phyloP scores from a whole-genome alignment of 2,797 vertebrate genomes.

The Eospalax fontanierii region DNA sequence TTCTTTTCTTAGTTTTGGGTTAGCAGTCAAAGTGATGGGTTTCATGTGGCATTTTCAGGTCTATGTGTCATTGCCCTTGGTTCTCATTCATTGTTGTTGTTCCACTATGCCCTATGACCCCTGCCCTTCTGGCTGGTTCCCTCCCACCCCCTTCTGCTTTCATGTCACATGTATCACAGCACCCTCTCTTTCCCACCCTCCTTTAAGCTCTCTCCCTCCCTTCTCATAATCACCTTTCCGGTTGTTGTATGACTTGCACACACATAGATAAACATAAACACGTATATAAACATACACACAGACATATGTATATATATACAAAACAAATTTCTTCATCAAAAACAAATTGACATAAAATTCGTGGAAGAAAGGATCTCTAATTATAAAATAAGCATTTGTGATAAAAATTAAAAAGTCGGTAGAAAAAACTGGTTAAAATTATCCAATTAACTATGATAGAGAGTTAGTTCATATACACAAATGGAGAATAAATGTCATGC shows the following conservation, averaged over 20 bases:
- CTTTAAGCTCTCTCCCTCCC: background rate
- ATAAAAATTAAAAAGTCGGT: conserved; percentile 15
- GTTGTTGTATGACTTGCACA: background rate
- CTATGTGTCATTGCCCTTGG: background rate
- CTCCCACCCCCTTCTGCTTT: background rate
- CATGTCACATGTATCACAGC: too few relatives aligned
- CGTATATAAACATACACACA: background rate
- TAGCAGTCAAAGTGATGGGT: background rate
- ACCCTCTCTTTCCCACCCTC: background rate
- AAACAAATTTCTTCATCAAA: background rate
- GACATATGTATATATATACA: background rate
- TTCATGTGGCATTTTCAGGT: background rate
- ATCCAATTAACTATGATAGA: background rate
- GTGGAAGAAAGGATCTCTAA: background rate
- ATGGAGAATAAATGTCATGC: background rate
- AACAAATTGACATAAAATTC: background rate
- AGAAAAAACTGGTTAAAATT: background rate
- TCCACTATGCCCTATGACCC: background rate
- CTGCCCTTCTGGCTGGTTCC: too few relatives aligned
- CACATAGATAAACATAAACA: background rate
- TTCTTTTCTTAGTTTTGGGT: background rate
- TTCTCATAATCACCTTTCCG: background rate
- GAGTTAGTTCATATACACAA: background rate
- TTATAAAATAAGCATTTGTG: background rate
- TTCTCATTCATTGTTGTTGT: too few relatives aligned